Conservation (phyloP, 2,888 invertebrate species). For the Saturnia japonica region DNA sequence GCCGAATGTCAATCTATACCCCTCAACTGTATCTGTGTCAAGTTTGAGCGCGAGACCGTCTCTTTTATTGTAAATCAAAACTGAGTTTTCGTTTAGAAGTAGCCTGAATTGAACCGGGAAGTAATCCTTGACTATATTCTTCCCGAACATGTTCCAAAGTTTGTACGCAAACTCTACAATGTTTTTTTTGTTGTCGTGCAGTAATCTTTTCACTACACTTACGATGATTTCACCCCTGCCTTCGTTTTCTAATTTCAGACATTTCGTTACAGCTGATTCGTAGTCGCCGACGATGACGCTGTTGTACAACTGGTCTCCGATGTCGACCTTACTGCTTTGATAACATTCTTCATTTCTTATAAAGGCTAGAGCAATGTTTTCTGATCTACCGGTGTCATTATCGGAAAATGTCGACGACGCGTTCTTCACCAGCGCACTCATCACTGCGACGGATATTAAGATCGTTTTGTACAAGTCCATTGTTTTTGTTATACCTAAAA, state of each 20-base stretch:
- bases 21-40: background rate
- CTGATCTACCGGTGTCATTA: background rate
- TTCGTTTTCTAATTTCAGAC: background rate
- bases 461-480: background rate
- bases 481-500: background rate
- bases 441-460: background rate
- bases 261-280: background rate
- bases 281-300: conserved; percentile 12
- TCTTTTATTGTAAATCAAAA: conserved; percentile 10
- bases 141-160: background rate
- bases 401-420: background rate
- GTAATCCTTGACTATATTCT: conserved; percentile 14
- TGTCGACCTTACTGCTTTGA: background rate
- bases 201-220: background rate
- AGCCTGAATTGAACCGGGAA: conserved; percentile 17
- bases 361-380: background rate
- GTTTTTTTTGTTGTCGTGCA: background rate
- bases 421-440: background rate
- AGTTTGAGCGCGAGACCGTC: conserved; percentile 15
- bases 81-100: background rate
- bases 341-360: background rate
- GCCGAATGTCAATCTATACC: conserved; percentile 16
- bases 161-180: conserved; percentile 15
- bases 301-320: conserved; percentile 8
- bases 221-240: background rate